Base-by-base conservation (phyloP, 1,140 invertebrate genomes). In the Hetaerina americana region DNA sequence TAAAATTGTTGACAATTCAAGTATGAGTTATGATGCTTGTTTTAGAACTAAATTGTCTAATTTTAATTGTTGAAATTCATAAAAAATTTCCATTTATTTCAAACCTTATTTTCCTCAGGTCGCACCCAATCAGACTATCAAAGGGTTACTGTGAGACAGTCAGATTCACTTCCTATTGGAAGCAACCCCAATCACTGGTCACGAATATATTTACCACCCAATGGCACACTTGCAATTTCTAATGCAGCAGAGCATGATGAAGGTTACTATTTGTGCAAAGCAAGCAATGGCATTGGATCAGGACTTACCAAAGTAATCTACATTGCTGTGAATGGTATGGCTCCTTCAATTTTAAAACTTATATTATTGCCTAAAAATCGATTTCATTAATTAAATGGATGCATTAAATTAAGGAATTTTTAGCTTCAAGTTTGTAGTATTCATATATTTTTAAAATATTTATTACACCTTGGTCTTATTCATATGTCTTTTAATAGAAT, bases 241-340 rank as follows among this genome's bases (percentile, higher is more conserved):
- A 75, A 79, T 10, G 80, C 82, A 0, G 76, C 74, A 66, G 76
- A 82, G 77, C 72, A 73, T 68, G 68, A 87, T 77, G 80, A 84
- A 72, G 85, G 85, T 0, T 80, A 81, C 70, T 87, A 86, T 77
- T 75, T 87, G 26, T 87, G 86, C 76, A 82, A 85, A 74, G 83
- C 85, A 0, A 79, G 79, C 71, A 87, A 87, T 75, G 81, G 82
- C 5, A 83, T 87, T 27, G 84, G 84, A 15, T 78, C 80, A 26
- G 83, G 81, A 0, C 79, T 87, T 70, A 86, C 84, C 75, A 85
- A 85, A 79, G 80, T 85, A n/a, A 78, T 86, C 15, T 78, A 78
- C 69, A 78, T 87, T 8, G 79, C 78, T 15, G 85, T 87, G 8
- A 82, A 85, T 73, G 83, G 85, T 87, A 80, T 79, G 80, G 73